phyloP scores from a whole-genome alignment of 2,888 invertebrate species.

The Leistus spinibarbis region DNA sequence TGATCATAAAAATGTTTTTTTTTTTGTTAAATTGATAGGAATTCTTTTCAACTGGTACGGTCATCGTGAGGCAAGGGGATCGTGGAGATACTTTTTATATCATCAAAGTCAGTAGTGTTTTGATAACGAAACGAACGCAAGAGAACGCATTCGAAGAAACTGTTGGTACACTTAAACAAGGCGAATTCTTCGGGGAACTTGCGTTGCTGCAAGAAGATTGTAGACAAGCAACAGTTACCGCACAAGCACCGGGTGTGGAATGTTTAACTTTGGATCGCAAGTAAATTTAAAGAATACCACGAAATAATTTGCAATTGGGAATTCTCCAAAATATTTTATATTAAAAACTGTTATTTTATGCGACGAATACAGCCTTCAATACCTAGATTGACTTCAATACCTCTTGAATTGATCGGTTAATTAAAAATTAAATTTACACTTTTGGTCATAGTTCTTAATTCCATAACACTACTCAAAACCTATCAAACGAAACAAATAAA shows the following conservation, averaged over 20 bases:
- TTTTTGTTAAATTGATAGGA: conserved; percentile 60
- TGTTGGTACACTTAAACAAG: conserved; percentile 73
- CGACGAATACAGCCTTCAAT: too few species aligned
- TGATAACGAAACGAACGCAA: conserved; percentile 70
- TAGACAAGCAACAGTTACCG: conserved; percentile 89
- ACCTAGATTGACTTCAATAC: too few species aligned
- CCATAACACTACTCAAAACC: too few species aligned
- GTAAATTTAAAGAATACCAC: conserved; percentile 62
- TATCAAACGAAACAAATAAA: too few species aligned
- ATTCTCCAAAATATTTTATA: background rate
- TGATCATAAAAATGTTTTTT: background rate
- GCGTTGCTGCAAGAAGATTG: conserved; percentile 83
- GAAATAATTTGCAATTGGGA: too few species aligned
- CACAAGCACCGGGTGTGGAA: conserved; percentile 81
- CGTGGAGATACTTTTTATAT: conserved; percentile 90
- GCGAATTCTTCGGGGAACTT: conserved; percentile 89
- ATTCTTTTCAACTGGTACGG: conserved; percentile 78
- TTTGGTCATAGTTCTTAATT: too few species aligned
- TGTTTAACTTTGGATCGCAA: conserved; percentile 86
- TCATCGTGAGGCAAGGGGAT: conserved; percentile 85
- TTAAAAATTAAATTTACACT: too few species aligned
- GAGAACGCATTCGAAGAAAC: conserved; percentile 48
- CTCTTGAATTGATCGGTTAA: too few species aligned
- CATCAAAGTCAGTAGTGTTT: conserved; percentile 82
- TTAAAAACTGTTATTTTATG: too few species aligned